These are phyloP conservation scores for Corythaeola cristata DNA, from an alignment of 2,113 vertebrate genomes.

Conservation along the genomic window DNA sequence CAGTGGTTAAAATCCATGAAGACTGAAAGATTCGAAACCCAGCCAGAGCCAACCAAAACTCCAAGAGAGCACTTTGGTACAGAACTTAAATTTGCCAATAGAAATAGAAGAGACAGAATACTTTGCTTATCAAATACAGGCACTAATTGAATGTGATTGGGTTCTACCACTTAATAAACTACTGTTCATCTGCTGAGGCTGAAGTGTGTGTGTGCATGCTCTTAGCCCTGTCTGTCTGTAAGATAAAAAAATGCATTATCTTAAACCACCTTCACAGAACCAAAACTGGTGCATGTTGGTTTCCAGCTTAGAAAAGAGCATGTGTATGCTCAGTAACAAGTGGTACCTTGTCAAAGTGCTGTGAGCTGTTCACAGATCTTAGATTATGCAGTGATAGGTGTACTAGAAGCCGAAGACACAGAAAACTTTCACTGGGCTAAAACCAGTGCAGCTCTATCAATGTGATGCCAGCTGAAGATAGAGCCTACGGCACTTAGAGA, in stretches of 20 bases:
- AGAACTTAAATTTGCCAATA: background rate
- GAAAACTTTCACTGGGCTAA: slow-evolving; percentile 1
- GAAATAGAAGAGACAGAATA: background rate
- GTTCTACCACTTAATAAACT: background rate
- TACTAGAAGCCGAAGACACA: background rate
- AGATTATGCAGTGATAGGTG: slow-evolving; percentile 24
- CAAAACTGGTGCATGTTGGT: background rate
- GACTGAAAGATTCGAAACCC: background rate
- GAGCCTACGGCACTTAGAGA: background rate
- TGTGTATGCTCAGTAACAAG: background rate
- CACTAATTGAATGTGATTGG: background rate
- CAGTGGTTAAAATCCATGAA: background rate
- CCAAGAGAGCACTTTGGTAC: background rate
- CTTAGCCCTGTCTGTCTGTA: background rate
- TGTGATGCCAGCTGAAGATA: background rate
- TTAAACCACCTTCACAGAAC: background rate
- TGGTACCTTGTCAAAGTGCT: background rate
- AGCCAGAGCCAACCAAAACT: background rate
- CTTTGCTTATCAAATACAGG: background rate
- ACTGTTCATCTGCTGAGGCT: background rate
- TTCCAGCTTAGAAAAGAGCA: background rate
- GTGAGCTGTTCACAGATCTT: slow-evolving; percentile 2
- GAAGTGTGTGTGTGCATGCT: background rate
- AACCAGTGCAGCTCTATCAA: background rate
- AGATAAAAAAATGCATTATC: slow-evolving; percentile 6